Base-by-base conservation (phyloP, 2,113 vertebrate genomes). In the Sylvietta virens region DNA sequence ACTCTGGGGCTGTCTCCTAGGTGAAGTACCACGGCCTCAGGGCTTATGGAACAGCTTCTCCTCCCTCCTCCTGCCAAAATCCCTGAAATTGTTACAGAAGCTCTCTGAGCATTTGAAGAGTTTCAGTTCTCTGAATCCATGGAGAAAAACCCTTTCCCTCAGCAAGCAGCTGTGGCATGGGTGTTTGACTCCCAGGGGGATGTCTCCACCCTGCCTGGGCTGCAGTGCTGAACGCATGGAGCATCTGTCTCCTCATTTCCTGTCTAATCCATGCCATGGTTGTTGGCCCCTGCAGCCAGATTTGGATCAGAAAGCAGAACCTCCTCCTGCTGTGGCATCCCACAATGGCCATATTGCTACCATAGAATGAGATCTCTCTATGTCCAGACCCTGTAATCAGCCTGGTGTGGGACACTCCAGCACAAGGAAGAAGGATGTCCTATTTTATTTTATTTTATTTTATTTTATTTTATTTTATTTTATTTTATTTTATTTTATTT, bases 241-340 rank as follows among this genome's bases (percentile, higher is more conserved):
- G 22, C 73, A 79, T 78, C 72, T 90, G n/a, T 31, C 53, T 94
- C 37, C 62, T 76, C 10, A 1, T 23, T 47, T 58, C 50, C 35
- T 1, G 0, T 44, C 70, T 62, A 3, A 1, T 40, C 73, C 1
- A 0, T 15, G 8, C 30, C 3, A 0, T 11, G 23, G 22, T 66
- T 3, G 1, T 48, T 81, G 16, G 31, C 15, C 48, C 47, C 48
- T 33, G 57, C 47, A 37, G 14, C 60, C 1, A 0, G 47, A 58
- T 40, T 86, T 13, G 1, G 51, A 60, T 56, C 26, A 9, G 58
- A 35, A 26, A 56, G 64, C 66, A 79, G 69, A 71, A 72, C 47
- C 48, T 51, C 19, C 53, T 85, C 13, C 67, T 58, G 48, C 69
- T 47, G 30, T 42, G 56, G 33, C 12, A 13, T 80, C 42, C 51